A percentile compares a stretch with the other conserved stretches of the same genome.
phyloP scores from a whole-genome alignment of 2,888 invertebrate genomes.

The Epistrophe grossulariae region DNA sequence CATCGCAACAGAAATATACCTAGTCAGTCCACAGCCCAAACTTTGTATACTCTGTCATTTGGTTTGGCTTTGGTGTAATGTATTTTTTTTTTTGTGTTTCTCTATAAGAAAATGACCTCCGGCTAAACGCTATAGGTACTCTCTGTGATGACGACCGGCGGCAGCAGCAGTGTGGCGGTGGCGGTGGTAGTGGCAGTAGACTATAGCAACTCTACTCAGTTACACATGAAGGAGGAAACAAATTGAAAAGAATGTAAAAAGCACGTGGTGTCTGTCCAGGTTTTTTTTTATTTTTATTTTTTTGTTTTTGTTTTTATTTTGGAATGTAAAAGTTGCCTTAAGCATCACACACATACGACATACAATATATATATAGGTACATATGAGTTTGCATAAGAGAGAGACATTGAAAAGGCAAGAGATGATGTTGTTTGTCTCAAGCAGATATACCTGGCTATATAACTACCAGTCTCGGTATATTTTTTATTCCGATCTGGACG shows the following conservation, averaged over 20 bases:
- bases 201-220: constrained; percentile 40
- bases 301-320: constrained; percentile 22
- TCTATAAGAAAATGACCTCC: constrained; percentile 66
- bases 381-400: constrained; percentile 6
- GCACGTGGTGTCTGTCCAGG: constrained; percentile 69
- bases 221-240: constrained; percentile 55
- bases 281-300: constrained; percentile 3
- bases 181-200: constrained; percentile 13
- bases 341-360: constrained; percentile 21
- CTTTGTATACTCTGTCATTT: constrained; percentile 15
- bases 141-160: constrained; percentile 1
- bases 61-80: constrained; percentile 18
- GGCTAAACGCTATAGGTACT: constrained; percentile 48
- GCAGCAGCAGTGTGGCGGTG: not conserved
- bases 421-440: constrained; percentile 11
- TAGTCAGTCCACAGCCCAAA: not conserved
- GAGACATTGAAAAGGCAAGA: not conserved
- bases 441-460: not conserved
- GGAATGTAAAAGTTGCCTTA: constrained; percentile 43
- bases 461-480: not conserved
- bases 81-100: constrained; percentile 17
- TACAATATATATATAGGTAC: not conserved
- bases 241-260: constrained; percentile 70
- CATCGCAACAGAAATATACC: not conserved
- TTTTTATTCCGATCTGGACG: constrained; percentile 1